Base-by-base conservation (phyloP, 2,888 invertebrate species). In the Cordilura impudica region DNA sequence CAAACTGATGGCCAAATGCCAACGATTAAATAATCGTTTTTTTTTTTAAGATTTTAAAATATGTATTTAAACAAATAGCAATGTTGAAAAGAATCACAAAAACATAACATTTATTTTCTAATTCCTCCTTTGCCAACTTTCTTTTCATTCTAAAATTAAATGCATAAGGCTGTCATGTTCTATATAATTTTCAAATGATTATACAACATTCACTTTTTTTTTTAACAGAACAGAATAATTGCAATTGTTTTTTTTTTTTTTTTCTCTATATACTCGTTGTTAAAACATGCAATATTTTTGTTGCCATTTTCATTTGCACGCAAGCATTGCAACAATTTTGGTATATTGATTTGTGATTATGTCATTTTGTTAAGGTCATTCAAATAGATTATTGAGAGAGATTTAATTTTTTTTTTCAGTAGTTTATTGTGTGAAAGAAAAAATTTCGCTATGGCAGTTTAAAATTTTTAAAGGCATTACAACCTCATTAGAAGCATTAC, bases 1-100 rank as follows among this genome's bases (percentile, higher is more conserved):
- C 43, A 54, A 43, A 53, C 10, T 39, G 54, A 78, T 83, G 82
- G 82, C 81, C 73, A 56, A 65, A 26, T 76, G 84, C 84, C 83
- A 84, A 77, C 72, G 82, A 83, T 84, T 84, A 82, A 84, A 83
- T 83, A 84, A 84, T 78, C 61, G 60, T 53, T 47, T 35, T 51
- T 74, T 49, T 49, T 14, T 53, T 63, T 51, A 45, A 54, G 14
- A 14, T 47, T 75, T 47, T 69, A 49, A 69, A 69, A 69, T 67
- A 69, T 53, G 65, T 29, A 72, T 18, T 47, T 35, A 19, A 14
- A 19, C 45, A 54, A 29, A n/a, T n/a, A n/a, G n/a, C n/a, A n/a
- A n/a, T n/a, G n/a, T n/a, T n/a, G 39, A 53, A 39, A 23, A 39
- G 23, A 35, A 39, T 39, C 12, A 39, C 35, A 39, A 39, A 65